Conservation (phyloP, 2,113 vertebrate genomes). For the Phoxinus phoxinus region DNA sequence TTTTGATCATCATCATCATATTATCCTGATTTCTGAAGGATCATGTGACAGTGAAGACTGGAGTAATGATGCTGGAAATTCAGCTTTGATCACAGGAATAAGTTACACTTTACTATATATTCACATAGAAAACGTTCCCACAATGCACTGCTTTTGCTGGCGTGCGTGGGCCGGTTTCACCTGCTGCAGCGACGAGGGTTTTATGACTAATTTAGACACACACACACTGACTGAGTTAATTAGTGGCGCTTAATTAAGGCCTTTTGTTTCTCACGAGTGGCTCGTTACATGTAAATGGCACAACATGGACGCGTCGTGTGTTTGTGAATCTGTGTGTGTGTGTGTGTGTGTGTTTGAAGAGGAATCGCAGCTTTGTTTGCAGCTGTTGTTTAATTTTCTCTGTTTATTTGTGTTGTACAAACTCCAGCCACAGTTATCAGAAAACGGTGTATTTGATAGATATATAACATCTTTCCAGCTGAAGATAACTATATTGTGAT, state of each 20-base stretch:
- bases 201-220: not conserved
- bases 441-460: too few species aligned
- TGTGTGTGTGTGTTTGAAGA: conserved; percentile 58
- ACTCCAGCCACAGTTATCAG: not conserved
- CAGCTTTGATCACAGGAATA: too few species aligned
- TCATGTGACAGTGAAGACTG: too few species aligned
- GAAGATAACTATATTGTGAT: too few species aligned
- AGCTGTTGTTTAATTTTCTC: conserved; percentile 35
- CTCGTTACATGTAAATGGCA: conserved; percentile 34
- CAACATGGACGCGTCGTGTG: not conserved
- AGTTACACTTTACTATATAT: too few species aligned
- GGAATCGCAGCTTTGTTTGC: conserved; percentile 64
- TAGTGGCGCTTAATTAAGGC: conserved; percentile 39
- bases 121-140: not conserved
- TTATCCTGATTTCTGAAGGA: too few species aligned
- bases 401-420: not conserved
- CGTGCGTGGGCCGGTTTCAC: not conserved
- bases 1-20: too few species aligned
- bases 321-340: conserved; percentile 18
- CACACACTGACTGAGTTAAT: conserved; percentile 27
- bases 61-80: too few species aligned
- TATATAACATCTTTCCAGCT: too few species aligned
- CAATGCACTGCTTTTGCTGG: not conserved
- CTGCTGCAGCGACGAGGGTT: not conserved
- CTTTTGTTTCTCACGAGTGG: conserved; percentile 38